Percentiles rank a stretch among this genome's conserved stretches.
Conservation (phyloP, 2,888 invertebrate genomes). For the Punctoribates punctum region DNA sequence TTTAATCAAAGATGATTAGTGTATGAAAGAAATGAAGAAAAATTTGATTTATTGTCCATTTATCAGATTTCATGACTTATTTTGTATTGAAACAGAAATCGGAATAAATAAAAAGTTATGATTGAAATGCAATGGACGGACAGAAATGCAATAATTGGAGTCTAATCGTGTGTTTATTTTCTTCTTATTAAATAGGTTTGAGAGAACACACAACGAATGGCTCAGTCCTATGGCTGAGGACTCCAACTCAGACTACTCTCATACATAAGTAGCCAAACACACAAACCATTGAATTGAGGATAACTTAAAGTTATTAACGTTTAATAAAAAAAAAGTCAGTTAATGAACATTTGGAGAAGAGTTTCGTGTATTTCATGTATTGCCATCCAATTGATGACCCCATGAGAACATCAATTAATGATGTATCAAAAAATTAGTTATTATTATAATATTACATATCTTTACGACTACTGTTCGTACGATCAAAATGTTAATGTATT, state of each 20-base stretch:
- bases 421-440: constrained; percentile 33
- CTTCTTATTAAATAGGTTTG: neutral
- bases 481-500: constrained; percentile 31
- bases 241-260: neutral
- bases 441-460: constrained; percentile 35
- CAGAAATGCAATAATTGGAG: constrained; percentile 17
- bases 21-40: neutral
- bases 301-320: constrained; percentile 6
- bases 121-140: constrained; percentile 18
- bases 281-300: neutral
- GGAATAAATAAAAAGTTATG: neutral
- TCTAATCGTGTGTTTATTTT: constrained; percentile 20
- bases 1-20: constrained; percentile 4
- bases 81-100: neutral
- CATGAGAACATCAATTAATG: constrained; percentile 36
- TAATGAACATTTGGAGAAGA: constrained; percentile 24
- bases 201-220: constrained; percentile 8
- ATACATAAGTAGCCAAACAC: neutral
- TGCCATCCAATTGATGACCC: constrained; percentile 16
- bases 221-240: neutral
- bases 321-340: constrained; percentile 32
- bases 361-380: constrained; percentile 11
- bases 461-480: constrained; percentile 29
- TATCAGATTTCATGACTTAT: constrained; percentile 28
- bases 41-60: constrained; percentile 22